Evolutionary conservation across 2,888 invertebrate genomes (phyloP), one percentile per base, ranked within the genome.

Genomic region (Lithophane ornitopus): DNA sequence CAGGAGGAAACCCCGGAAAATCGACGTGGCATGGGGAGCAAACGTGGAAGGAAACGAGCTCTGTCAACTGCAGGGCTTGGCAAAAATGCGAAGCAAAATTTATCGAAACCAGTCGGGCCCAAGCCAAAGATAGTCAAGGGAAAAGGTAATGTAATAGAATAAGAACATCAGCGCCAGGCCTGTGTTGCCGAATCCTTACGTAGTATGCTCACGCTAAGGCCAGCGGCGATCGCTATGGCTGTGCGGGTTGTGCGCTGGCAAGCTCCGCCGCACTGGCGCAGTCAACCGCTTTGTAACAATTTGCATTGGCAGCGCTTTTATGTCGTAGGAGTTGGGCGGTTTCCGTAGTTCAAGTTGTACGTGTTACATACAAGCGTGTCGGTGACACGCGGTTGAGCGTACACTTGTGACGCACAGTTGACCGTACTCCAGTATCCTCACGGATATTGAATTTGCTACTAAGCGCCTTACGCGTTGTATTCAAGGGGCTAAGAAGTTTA

Each of bases 31-130:
- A 72, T 78, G 26, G 93, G 91, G 11, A 91, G 92, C 70, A 94
- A 94, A 82, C 94, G 95, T 14, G 95, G 95, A 8, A 90, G 95
- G 46, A 95, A 95, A 78, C 92, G 96, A 1, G 95, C 95, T 0
- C 86, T 91, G 7, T 95, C 95, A 0, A 91, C 94, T 14, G 93
- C 94, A 0, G 93, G 94, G 0, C 78, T 92, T 1, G 84, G 87
- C 0, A 95, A 94, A 82, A 88, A 88, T 9, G 86, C 88, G 14
- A 90, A 92, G 78, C 86, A 91, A 85, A 88, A 85, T 79, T 67
- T 89, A 79, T 85, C 87, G 71, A 91, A 94, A 81, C 74, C 80
- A 72, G 85, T 88, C 66, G 84, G 86, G 52, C 80, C 89, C 11
- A 94, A 93, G 89, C 90, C 94, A 81, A 94, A 92, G 85, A 79